Conservation (phyloP, 2,113 vertebrate genomes). For the Nasalis larvatus region DNA sequence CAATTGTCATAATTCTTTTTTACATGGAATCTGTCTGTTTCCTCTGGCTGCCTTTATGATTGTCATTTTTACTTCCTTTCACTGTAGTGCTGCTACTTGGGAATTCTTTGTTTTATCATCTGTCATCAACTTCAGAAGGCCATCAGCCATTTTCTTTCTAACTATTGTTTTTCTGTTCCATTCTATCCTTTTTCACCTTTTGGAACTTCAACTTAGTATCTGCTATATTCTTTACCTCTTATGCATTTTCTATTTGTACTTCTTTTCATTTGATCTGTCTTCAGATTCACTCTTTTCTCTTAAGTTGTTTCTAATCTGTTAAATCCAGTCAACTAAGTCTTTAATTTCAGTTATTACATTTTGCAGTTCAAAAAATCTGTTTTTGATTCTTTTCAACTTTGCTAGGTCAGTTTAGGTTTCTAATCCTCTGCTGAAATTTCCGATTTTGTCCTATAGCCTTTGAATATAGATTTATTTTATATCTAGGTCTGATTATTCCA, state of each 20-base stretch:
- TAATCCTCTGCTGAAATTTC: background rate
- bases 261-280: background rate
- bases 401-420: background rate
- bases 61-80: background rate
- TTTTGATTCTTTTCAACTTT: background rate
- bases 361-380: background rate
- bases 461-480: background rate
- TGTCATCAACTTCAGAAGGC: background rate
- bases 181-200: background rate
- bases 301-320: background rate
- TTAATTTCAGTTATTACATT: background rate
- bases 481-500: background rate
- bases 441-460: background rate
- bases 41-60: background rate
- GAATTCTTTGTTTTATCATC: background rate
- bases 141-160: background rate
- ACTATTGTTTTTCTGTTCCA: background rate
- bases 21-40: background rate
- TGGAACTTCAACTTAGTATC: background rate
- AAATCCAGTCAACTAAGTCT: background rate
- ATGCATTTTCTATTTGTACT: background rate
- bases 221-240: background rate
- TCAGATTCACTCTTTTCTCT: background rate
- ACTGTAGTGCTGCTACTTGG: background rate
- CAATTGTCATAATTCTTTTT: background rate